phyloP scores from a whole-genome alignment of 2,888 invertebrate species.

The Lepidocyrtinus sp. region DNA sequence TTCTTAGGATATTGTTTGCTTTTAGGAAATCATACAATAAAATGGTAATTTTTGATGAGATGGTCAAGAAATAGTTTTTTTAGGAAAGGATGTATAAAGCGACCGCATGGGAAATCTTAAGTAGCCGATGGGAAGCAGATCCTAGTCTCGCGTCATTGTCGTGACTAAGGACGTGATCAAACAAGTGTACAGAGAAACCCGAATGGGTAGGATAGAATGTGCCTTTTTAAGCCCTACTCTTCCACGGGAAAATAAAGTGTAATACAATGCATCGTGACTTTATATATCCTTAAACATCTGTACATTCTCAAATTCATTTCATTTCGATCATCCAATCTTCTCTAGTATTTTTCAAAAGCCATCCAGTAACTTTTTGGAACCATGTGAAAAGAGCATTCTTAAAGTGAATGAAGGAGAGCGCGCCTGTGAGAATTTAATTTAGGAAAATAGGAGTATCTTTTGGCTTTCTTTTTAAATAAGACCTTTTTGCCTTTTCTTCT shows the following conservation, averaged over 20 bases:
- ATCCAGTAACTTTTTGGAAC: too few species aligned
- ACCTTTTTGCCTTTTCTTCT: too few species aligned
- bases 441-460: conserved; percentile 18
- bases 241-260: too few species aligned
- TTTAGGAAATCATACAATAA: not conserved
- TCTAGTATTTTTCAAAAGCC: too few species aligned
- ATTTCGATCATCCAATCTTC: too few species aligned
- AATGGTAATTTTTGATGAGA: conserved; percentile 16
- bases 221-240: too few species aligned
- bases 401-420: conserved; percentile 10
- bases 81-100: conserved; percentile 32
- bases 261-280: too few species aligned
- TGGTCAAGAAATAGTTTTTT: not conserved
- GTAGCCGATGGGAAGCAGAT: conserved; percentile 19
- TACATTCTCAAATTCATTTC: too few species aligned
- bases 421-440: conserved; percentile 52
- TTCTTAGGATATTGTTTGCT: not conserved
- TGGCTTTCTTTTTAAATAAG: not conserved
- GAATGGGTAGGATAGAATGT: too few species aligned
- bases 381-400: conserved; percentile 1
- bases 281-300: too few species aligned
- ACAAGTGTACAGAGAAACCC: too few species aligned
- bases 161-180: conserved; percentile 1
- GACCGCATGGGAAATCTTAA: conserved; percentile 57
- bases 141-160: conserved; percentile 7